Evolutionary conservation across 2,113 vertebrate species (phyloP).

Genomic region (Nymphicus hollandicus): DNA sequence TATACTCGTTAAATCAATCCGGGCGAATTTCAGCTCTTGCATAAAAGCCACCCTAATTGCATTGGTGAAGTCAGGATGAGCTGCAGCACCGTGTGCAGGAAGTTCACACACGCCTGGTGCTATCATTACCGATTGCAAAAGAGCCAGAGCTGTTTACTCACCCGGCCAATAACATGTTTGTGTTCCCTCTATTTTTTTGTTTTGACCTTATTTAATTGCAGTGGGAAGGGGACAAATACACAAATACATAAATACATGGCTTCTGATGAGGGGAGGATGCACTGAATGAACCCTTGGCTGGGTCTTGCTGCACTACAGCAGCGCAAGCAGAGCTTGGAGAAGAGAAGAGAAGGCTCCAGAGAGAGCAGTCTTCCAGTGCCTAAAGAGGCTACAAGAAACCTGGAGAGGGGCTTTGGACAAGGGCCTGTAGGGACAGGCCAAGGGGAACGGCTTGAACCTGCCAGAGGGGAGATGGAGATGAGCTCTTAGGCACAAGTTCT

Average conservation of each 20-base stretch:
- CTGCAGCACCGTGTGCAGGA: slow-evolving; percentile 31
- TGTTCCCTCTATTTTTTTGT: background rate
- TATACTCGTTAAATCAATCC: slow-evolving; percentile 36
- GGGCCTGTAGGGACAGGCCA: background rate
- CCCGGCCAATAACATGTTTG: slow-evolving; percentile 47
- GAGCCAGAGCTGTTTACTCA: slow-evolving; percentile 54
- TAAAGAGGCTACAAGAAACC: background rate
- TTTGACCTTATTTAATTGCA: background rate
- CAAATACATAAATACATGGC: background rate
- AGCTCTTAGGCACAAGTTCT: background rate
- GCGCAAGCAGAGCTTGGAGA: background rate
- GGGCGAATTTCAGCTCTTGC: slow-evolving; percentile 28
- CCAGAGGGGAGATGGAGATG: background rate
- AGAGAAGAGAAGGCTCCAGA: background rate
- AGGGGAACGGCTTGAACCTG: background rate
- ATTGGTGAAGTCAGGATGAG: background rate
- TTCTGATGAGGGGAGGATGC: background rate
- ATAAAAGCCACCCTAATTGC: slow-evolving; percentile 44
- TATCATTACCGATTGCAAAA: slow-evolving; percentile 63
- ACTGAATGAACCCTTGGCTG: background rate
- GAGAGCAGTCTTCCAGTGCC: background rate
- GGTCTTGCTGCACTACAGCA: accelerated
- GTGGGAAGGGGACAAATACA: background rate
- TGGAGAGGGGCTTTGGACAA: background rate
- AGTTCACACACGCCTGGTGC: slow-evolving; percentile 32